A percentile compares a stretch with the other conserved stretches of the same genome.
phyloP scores from a whole-genome alignment of 1,140 invertebrate species.

The Drosophila repleta region DNA sequence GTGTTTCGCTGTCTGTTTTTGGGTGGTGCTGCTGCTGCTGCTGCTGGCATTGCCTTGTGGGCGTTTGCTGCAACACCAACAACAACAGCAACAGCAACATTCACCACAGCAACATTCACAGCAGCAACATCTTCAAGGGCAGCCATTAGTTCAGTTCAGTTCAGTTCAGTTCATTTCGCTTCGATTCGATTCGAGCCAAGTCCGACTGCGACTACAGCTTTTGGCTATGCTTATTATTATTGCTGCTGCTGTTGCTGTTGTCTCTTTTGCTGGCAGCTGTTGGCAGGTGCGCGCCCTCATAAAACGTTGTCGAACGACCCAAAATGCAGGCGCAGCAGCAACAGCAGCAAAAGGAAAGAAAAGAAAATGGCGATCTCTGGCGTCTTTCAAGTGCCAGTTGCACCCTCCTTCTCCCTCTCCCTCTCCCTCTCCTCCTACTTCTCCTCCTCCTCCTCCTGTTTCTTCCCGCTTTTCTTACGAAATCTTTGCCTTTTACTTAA shows the following conservation, averaged over 20 bases:
- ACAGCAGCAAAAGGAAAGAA: slow-evolving; percentile 22
- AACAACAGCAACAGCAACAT: slow-evolving; percentile 16
- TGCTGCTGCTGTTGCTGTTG: slow-evolving; percentile 44
- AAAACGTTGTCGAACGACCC: slow-evolving; percentile 49
- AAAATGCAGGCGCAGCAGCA: slow-evolving; percentile 44
- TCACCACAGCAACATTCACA: slow-evolving; percentile 29
- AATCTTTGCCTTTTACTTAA: slow-evolving; percentile 67
- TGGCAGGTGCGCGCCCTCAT: slow-evolving; percentile 80
- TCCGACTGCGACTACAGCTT: slow-evolving; percentile 61
- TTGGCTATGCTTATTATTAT: slow-evolving; percentile 70
- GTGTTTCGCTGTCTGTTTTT: slow-evolving; percentile 45
- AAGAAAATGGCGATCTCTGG: slow-evolving; percentile 66
- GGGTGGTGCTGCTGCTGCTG: slow-evolving; percentile 53
- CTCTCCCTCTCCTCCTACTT: slow-evolving; percentile 18
- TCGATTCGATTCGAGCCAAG: slow-evolving; percentile 48
- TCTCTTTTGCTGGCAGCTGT: slow-evolving; percentile 58
- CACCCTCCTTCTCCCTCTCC: slow-evolving; percentile 43
- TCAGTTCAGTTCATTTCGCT: slow-evolving; percentile 12
- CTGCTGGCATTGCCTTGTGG: slow-evolving; percentile 51
- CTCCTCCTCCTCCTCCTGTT: slow-evolving; percentile 19
- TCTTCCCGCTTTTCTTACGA: slow-evolving; percentile 51
- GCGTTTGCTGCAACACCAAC: slow-evolving; percentile 43
- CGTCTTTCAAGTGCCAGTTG: slow-evolving; percentile 63
- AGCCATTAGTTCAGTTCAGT: slow-evolving; percentile 30
- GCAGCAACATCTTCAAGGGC: slow-evolving; percentile 66